Evolutionary conservation across 2,888 invertebrate genomes (phyloP), one percentile per base, ranked within the genome.

Genomic region (Myopa testacea): DNA sequence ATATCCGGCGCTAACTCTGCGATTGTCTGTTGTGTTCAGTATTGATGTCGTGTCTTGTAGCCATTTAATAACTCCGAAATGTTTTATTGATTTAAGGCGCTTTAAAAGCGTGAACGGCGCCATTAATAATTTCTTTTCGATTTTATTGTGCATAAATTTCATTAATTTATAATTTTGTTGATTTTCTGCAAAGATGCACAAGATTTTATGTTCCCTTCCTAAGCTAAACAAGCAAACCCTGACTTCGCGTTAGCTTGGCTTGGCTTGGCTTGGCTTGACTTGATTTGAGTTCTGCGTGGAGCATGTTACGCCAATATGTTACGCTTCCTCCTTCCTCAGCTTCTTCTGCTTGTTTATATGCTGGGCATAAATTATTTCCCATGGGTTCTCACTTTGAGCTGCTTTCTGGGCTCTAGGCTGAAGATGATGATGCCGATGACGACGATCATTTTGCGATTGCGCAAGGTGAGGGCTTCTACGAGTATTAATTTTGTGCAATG

Each of bases 151-250:
- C 88, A 89, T 89, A 89, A 88, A 89, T 89, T 89, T 89, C 87
- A 87, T 89, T 89, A 89, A 89, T 89, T 89, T 89, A 89, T 89
- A 89, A 88, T 89, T 89, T 88, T 88, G 88, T 88, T 88, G 88
- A 87, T 87, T 86, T 87, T 87, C 63, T 62, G 78, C 80, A 80
- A 80, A 79, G 70, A 75, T 78, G 77, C 78, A 79, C 72, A 78
- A 78, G 78, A 76, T 79, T 80, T 79, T 75, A 77, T 67, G 62
- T 77, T 74, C 65, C 26, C 14, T 73, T 79, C 81, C 82, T 80
- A 79, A 81, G 80, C 81, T 81, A 83, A 83, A 45, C 45, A 45
- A 45, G 45, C n/a, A 8, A 45, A 45, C 82, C 82, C 79, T 81
- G 26, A 19, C 45, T 14, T 16, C 55, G 45, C 8, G 50, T 38